phyloP scores from a whole-genome alignment of 2,888 invertebrate genomes.

The Leptodirus hochenwartii region DNA sequence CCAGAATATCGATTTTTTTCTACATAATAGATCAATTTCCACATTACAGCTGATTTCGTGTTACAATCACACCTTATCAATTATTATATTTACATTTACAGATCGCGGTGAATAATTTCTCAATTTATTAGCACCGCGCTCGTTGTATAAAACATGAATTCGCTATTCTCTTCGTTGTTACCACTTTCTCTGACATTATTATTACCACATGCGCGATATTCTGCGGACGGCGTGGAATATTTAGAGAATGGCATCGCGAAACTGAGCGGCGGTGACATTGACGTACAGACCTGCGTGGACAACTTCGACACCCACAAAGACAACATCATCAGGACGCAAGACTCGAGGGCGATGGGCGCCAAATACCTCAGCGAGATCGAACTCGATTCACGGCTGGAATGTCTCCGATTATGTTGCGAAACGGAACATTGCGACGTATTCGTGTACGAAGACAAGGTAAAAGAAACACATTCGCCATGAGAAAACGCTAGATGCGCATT shows the following conservation, averaged over 20 bases:
- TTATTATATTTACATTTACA: too few relatives aligned
- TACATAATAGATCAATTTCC: too few relatives aligned
- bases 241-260: not conserved
- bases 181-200: not conserved
- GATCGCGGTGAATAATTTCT: too few relatives aligned
- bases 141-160: too few relatives aligned
- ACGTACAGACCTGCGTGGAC: constrained; percentile 48
- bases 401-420: constrained; percentile 72
- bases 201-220: constrained; percentile 5
- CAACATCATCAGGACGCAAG: constrained; percentile 80
- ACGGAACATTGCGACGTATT: constrained; percentile 78
- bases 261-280: constrained; percentile 29
- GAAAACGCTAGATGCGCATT: not conserved
- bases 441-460: constrained; percentile 80
- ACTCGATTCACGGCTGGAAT: constrained; percentile 62
- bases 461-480: too few relatives aligned
- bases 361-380: constrained; percentile 75
- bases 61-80: too few relatives aligned
- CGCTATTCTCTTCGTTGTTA: too few relatives aligned
- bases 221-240: constrained; percentile 5
- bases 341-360: constrained; percentile 76
- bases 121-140: too few relatives aligned
- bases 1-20: too few relatives aligned
- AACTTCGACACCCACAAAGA: constrained; percentile 74
- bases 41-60: too few relatives aligned